A percentile compares a stretch with the other conserved stretches of the same genome.
Conservation (phyloP, 1,140 invertebrate genomes). For the Stenopsyche tienmushanensis region DNA sequence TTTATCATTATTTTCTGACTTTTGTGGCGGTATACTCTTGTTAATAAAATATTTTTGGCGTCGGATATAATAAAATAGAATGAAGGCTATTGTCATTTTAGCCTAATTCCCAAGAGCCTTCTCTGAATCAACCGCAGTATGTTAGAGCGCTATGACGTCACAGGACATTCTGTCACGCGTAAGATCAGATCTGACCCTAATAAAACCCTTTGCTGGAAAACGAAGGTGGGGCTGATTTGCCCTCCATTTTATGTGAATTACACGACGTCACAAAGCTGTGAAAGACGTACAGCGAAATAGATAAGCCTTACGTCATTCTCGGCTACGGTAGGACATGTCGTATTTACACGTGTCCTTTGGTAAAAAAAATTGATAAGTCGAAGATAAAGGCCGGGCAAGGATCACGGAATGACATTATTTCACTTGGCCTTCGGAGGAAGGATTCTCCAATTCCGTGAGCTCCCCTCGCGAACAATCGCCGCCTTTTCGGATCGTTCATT, state of each 20-base stretch:
- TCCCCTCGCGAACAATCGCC: constrained; percentile 11
- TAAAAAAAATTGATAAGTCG: too few relatives aligned
- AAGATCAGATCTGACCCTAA: constrained; percentile 2
- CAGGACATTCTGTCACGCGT: not conserved
- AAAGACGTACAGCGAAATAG: not conserved
- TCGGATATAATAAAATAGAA: too few relatives aligned
- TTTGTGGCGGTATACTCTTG: too few relatives aligned
- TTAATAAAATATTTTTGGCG: too few relatives aligned
- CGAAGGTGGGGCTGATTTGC: not conserved
- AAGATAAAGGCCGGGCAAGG: too few relatives aligned
- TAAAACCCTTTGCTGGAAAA: not conserved
- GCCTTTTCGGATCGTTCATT: constrained; percentile 17
- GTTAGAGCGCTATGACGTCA: not conserved
- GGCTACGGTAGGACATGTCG: not conserved
- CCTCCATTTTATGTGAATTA: too few relatives aligned
- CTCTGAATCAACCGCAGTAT: not conserved
- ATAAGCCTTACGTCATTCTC: not conserved
- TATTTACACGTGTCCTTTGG: too few relatives aligned
- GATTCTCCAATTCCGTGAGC: not conserved
- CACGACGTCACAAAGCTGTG: too few relatives aligned
- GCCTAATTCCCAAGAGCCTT: not conserved
- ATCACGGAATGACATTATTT: not conserved
- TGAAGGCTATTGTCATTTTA: too few relatives aligned
- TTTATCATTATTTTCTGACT: too few relatives aligned
- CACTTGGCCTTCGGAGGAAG: not conserved